Evolutionary conservation across 37 sponge, comb jelly and placozoan genomes (phyloP).

Genomic region (Ianthella basta): DNA sequence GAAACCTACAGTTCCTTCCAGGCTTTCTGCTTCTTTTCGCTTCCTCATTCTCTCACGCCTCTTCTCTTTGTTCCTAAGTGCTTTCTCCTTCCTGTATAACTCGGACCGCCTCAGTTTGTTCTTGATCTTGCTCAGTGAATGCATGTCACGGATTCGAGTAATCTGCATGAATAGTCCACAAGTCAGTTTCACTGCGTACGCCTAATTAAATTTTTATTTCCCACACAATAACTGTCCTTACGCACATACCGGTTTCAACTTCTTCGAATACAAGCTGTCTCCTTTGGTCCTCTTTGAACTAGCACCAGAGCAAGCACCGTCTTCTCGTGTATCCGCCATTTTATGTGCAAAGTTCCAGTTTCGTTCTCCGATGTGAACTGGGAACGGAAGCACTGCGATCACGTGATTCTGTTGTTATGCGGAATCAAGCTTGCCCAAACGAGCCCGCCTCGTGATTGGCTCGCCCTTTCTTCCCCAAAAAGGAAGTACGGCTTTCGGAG

Average conservation of each 20-base stretch:
- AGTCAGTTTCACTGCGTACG: too few species aligned
- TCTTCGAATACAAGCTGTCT: background rate
- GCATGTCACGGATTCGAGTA: constrained; percentile 8
- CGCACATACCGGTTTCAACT: constrained; percentile 1
- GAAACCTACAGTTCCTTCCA: constrained; percentile 71
- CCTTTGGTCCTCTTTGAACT: constrained; percentile 3
- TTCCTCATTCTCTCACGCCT: constrained; percentile 58
- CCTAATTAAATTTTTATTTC: background rate
- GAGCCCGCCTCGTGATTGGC: too few species aligned
- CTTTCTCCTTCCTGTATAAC: constrained; percentile 43
- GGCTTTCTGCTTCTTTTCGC: constrained; percentile 48
- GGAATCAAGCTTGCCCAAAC: too few species aligned
- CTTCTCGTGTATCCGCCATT: too few species aligned
- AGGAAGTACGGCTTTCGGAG: too few species aligned
- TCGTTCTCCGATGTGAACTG: too few species aligned
- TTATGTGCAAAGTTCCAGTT: too few species aligned
- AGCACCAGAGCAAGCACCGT: too few species aligned
- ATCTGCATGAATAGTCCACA: background rate
- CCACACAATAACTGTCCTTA: background rate
- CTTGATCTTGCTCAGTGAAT: constrained; percentile 26
- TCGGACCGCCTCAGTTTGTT: constrained; percentile 49
- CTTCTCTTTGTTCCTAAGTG: constrained; percentile 60
- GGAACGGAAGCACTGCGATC: too few species aligned
- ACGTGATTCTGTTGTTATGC: too few species aligned
- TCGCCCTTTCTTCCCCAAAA: too few species aligned